These are phyloP conservation scores for Invenusta paracnida DNA, from an alignment of 2,888 invertebrate genomes.

Conservation along the genomic window DNA sequence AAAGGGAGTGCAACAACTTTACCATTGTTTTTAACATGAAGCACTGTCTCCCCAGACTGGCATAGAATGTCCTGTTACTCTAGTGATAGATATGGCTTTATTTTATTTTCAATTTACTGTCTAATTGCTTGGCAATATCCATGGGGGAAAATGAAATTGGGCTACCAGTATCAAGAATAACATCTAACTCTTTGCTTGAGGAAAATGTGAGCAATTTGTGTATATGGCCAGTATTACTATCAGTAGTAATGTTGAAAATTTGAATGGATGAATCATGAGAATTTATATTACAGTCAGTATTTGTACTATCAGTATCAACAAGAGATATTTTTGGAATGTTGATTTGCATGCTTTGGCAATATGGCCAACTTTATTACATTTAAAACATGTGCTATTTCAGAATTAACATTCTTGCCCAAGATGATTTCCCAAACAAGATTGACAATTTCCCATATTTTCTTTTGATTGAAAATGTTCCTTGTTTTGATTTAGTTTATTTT, in stretches of 20 bases:
- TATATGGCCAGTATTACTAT: not conserved
- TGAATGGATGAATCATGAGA: not conserved
- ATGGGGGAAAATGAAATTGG: not conserved
- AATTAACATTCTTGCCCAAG: not conserved
- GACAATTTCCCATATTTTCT: conserved; percentile 1
- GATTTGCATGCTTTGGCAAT: conserved; percentile 7
- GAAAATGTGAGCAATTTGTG: not conserved
- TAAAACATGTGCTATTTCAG: not conserved
- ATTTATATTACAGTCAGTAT: conserved; percentile 3
- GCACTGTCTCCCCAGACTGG: not conserved
- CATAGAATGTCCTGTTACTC: conserved; percentile 7
- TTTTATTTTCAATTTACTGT: not conserved
- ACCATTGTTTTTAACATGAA: not conserved
- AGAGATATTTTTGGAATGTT: not conserved
- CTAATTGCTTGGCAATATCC: not conserved
- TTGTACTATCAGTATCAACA: conserved; percentile 9
- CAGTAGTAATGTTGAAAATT: not conserved
- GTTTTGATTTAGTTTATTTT: not conserved
- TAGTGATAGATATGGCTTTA: not conserved
- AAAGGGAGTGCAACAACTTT: not conserved
- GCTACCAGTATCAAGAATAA: conserved; percentile 20
- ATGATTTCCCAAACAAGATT: conserved; percentile 2
- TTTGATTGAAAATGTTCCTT: not conserved
- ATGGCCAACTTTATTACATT: conserved; percentile 10
- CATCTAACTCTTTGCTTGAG: not conserved